Conservation (phyloP, 2,888 invertebrate genomes). For the Hypomecis punctinalis region DNA sequence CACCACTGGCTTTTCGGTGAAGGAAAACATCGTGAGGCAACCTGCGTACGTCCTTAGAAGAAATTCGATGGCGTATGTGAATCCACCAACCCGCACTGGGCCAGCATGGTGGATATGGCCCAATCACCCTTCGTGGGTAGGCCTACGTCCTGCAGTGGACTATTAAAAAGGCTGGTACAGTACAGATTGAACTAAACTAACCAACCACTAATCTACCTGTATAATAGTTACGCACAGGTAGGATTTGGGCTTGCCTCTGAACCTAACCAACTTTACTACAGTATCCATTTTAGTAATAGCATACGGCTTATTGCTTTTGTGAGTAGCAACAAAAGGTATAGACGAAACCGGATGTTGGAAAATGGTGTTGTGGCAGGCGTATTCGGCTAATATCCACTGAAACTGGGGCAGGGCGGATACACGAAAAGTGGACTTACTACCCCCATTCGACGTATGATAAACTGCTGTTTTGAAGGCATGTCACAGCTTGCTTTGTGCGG, state of each 20-base stretch:
- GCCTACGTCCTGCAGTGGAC: too few species aligned
- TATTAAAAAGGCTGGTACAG: too few species aligned
- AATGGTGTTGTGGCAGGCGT: slow-evolving; percentile 35
- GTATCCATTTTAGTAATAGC: too few species aligned
- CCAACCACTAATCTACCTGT: not conserved
- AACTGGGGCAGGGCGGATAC: slow-evolving; percentile 27
- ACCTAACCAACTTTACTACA: not conserved
- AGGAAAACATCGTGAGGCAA: too few species aligned
- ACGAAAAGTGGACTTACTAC: slow-evolving; percentile 23
- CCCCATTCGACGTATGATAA: slow-evolving; percentile 24
- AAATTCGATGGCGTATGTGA: too few species aligned
- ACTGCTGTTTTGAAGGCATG: slow-evolving; percentile 7
- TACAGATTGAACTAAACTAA: too few species aligned
- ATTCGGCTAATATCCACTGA: slow-evolving; percentile 24
- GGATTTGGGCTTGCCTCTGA: too few species aligned
- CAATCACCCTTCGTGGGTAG: too few species aligned
- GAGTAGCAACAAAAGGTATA: slow-evolving; percentile 19
- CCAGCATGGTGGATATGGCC: too few species aligned
- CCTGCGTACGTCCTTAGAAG: too few species aligned
- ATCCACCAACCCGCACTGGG: too few species aligned
- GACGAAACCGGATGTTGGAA: slow-evolving; percentile 33
- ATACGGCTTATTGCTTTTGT: slow-evolving; percentile 1
- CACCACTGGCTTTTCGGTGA: too few species aligned
- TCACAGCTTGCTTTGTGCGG: slow-evolving; percentile 3
- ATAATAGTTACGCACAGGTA: not conserved